phyloP scores from a whole-genome alignment of 2,797 vertebrate genomes.

The Acanthornis magna region DNA sequence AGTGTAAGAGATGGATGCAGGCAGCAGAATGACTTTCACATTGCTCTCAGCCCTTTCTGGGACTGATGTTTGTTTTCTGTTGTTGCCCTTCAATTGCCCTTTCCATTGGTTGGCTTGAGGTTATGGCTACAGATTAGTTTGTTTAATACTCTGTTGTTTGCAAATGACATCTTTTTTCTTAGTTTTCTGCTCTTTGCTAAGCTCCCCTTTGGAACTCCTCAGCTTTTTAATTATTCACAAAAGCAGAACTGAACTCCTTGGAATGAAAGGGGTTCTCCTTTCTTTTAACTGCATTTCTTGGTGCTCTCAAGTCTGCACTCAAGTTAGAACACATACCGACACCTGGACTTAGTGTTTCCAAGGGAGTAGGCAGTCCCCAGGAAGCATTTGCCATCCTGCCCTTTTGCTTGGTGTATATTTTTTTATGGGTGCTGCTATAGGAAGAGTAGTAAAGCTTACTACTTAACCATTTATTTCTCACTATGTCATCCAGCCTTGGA shows the following conservation, averaged over 20 bases:
- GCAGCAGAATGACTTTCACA: not conserved
- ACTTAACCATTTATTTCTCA: not conserved
- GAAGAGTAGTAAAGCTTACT: not conserved
- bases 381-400: not conserved
- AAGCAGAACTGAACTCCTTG: not conserved
- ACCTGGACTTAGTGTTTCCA: not conserved
- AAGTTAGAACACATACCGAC: not conserved
- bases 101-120: not conserved
- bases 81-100: constrained; percentile 1
- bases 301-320: not conserved
- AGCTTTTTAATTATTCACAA: constrained; percentile 9
- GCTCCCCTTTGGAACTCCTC: not conserved
- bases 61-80: not conserved
- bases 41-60: not conserved
- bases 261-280: not conserved
- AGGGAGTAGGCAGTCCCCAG: not conserved
- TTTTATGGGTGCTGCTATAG: not conserved
- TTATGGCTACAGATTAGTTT: not conserved
- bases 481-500: not conserved
- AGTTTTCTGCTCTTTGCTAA: not conserved
- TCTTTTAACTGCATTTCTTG: not conserved
- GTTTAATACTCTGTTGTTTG: not conserved
- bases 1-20: not conserved
- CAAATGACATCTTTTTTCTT: not conserved
- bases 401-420: not conserved